phyloP scores from a whole-genome alignment of 2,113 vertebrate species.

The Mirounga angustirostris region DNA sequence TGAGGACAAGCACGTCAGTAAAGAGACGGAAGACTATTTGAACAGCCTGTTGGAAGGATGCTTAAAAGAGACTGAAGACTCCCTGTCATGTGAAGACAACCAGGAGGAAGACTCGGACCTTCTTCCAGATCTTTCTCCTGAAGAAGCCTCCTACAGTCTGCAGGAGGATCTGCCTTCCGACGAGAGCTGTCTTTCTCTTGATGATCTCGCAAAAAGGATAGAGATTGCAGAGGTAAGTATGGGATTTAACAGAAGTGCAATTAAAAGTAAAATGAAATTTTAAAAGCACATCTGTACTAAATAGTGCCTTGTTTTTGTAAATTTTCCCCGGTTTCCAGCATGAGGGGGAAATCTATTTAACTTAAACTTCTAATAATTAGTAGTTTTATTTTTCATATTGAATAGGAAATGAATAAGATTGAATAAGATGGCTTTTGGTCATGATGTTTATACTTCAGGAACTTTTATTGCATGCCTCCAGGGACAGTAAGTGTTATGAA shows the following conservation, averaged over 20 bases:
- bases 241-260: neutral
- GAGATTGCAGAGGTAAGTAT: conserved; percentile 93
- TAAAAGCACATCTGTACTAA: neutral
- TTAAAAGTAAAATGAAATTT: neutral
- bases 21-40: conserved; percentile 87
- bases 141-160: conserved; percentile 85
- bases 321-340: neutral
- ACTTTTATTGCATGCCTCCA: neutral
- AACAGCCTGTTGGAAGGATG: conserved; percentile 86
- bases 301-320: neutral
- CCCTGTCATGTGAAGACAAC: conserved; percentile 74
- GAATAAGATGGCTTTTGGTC: neutral
- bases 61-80: conserved; percentile 84
- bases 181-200: conserved; percentile 92
- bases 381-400: neutral
- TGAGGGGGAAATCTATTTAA: neutral
- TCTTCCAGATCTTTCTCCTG: conserved; percentile 84
- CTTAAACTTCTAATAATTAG: neutral
- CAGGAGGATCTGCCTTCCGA: conserved; percentile 87
- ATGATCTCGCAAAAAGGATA: conserved; percentile 95
- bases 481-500: neutral
- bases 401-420: neutral
- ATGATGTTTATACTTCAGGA: neutral
- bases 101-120: conserved; percentile 85
- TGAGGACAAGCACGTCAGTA: conserved; percentile 80